phyloP scores from a whole-genome alignment of 2,888 invertebrate species.

The Ceriagrion tenellum region DNA sequence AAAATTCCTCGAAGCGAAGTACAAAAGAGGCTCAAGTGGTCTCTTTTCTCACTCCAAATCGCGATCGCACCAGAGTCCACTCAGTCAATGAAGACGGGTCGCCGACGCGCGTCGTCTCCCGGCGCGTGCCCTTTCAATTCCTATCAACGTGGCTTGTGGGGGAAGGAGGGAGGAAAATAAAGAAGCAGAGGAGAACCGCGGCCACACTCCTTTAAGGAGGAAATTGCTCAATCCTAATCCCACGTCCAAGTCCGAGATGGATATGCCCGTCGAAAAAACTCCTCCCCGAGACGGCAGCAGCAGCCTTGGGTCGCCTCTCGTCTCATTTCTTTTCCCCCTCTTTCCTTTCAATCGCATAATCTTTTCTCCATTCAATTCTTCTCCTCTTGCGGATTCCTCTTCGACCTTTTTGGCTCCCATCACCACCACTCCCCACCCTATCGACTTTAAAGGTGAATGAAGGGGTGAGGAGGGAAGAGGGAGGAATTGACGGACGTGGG shows the following conservation, averaged over 20 bases:
- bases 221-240: constrained; percentile 5
- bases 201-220: background rate
- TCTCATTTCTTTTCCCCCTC: background rate
- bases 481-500: too few species aligned
- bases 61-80: background rate
- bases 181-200: background rate
- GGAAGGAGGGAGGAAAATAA: background rate
- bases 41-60: too few species aligned
- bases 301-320: background rate
- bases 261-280: background rate
- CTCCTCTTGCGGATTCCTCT: background rate
- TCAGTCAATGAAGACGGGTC: background rate
- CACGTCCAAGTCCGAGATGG: background rate
- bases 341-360: background rate
- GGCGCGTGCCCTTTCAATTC: constrained; percentile 6
- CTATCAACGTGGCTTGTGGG: background rate
- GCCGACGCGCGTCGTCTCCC: background rate
- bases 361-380: background rate
- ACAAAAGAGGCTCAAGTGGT: too few species aligned
- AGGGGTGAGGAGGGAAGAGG: background rate
- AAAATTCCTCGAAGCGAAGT: background rate
- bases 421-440: background rate
- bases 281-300: background rate
- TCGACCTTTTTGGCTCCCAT: background rate
- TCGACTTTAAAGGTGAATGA: background rate